Evolutionary conservation across 1,140 invertebrate genomes (phyloP).

Genomic region (Danaus melanippus): DNA sequence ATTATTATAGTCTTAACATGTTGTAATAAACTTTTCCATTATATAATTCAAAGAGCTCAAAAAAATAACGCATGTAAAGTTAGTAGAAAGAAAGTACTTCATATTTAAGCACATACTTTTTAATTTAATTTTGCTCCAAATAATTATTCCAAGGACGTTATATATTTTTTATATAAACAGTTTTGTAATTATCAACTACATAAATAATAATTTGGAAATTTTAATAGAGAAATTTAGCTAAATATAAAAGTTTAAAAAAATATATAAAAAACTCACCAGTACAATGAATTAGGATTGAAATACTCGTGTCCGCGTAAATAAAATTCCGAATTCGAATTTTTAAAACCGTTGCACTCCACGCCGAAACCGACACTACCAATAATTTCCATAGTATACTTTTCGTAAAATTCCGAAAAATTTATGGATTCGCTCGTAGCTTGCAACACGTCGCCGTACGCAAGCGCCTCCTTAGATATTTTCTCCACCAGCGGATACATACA

Average conservation of each 20-base stretch:
- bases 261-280: conserved; percentile 43
- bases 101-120: too few species aligned
- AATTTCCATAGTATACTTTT: conserved; percentile 76
- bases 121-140: too few species aligned
- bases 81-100: too few species aligned
- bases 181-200: too few species aligned
- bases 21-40: too few species aligned
- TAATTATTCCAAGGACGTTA: too few species aligned
- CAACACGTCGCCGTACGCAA: conserved; percentile 33
- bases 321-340: conserved; percentile 72
- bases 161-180: too few species aligned
- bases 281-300: conserved; percentile 41
- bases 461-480: conserved; percentile 49
- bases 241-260: conserved; percentile 3
- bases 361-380: conserved; percentile 77
- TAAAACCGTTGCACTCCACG: conserved; percentile 73
- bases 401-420: conserved; percentile 73
- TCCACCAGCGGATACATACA: conserved; percentile 66
- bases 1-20: too few species aligned
- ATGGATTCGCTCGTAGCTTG: conserved; percentile 33
- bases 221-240: too few species aligned
- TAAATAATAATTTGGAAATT: too few species aligned
- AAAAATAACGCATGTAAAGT: too few species aligned
- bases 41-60: too few species aligned
- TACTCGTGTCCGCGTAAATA: conserved; percentile 49